Percentiles rank a stretch among this genome's conserved stretches.
phyloP scores from a whole-genome alignment of 2,888 invertebrate genomes.

The Pyrrhia umbra region DNA sequence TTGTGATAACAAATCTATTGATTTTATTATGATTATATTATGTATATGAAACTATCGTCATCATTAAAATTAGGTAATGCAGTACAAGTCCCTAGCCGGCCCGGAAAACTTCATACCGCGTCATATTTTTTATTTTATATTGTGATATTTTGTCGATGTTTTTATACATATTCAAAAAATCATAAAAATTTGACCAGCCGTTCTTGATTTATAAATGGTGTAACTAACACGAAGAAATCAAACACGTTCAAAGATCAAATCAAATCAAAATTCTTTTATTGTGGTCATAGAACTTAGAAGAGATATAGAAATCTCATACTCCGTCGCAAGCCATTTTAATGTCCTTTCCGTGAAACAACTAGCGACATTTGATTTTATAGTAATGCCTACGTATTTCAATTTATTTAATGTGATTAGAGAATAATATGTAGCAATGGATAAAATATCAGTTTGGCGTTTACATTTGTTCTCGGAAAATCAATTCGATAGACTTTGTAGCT shows the following conservation, averaged over 20 bases:
- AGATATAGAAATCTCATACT: conserved; percentile 37
- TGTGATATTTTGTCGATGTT: too few species aligned
- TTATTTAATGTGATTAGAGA: conserved; percentile 32
- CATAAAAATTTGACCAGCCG: background rate
- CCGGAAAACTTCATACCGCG: too few species aligned
- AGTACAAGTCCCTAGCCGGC: too few species aligned
- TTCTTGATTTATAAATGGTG: too few species aligned
- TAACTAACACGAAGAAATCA: too few species aligned
- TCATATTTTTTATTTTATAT: too few species aligned
- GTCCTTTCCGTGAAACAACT: conserved; percentile 38
- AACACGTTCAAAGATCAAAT: too few species aligned
- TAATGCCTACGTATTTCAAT: conserved; percentile 43
- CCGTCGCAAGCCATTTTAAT: conserved; percentile 36
- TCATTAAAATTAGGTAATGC: background rate
- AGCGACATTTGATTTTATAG: conserved; percentile 40
- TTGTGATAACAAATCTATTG: background rate
- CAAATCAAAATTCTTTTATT: too few species aligned
- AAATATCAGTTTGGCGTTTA: conserved; percentile 24
- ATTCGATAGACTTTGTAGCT: conserved; percentile 26
- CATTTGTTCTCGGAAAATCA: conserved; percentile 37
- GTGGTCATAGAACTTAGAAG: conserved; percentile 14
- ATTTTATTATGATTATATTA: background rate
- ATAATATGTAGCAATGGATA: conserved; percentile 26
- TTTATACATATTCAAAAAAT: background rate
- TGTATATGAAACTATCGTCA: background rate